Conservation (phyloP, 2,113 vertebrate genomes). For the Lepus timidus region DNA sequence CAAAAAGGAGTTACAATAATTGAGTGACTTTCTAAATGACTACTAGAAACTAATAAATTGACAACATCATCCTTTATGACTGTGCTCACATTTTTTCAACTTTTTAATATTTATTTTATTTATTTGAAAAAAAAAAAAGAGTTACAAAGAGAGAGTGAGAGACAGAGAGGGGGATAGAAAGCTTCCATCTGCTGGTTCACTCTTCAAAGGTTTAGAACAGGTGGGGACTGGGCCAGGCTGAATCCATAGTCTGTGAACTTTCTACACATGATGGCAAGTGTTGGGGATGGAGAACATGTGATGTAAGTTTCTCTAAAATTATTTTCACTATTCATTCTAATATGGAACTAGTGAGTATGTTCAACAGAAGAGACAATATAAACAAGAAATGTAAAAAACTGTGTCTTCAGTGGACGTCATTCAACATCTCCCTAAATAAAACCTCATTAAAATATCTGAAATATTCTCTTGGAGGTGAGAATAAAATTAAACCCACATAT, state of each 20-base stretch:
- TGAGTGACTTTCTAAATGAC: background rate
- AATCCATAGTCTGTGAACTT: no score
- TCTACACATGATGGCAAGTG: background rate
- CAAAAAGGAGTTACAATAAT: background rate
- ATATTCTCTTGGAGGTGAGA: background rate
- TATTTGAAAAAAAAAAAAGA: no score
- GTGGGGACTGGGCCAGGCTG: no score
- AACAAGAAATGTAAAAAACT: background rate
- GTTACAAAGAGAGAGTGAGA: no score
- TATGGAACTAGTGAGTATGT: background rate
- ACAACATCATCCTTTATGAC: background rate
- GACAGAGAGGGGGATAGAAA: no score
- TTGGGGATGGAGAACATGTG: background rate
- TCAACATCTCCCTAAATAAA: background rate
- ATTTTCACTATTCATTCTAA: background rate
- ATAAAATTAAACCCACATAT: background rate
- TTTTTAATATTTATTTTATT: no score
- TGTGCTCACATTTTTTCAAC: background rate
- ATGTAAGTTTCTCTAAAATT: background rate
- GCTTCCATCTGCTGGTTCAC: no score
- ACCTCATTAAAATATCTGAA: background rate
- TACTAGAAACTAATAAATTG: background rate
- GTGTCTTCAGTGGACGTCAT: background rate
- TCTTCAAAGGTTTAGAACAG: no score
- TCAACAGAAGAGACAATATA: slow-evolving; percentile 1